Evolutionary conservation across 2,888 invertebrate species (phyloP).

Genomic region (Pelosia muscerda): DNA sequence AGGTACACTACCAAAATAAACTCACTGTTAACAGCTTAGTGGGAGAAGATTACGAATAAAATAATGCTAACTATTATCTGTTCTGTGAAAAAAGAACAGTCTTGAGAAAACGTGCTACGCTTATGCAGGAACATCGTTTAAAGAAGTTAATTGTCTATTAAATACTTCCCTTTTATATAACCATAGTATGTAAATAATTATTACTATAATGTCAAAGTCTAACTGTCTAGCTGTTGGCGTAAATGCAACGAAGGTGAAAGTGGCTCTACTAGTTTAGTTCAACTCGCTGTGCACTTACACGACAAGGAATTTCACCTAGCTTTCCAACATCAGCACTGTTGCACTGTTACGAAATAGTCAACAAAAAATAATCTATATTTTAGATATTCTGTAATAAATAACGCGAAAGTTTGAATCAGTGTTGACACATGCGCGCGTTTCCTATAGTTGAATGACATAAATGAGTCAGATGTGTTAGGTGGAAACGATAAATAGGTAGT

Average conservation of each 20-base stretch:
- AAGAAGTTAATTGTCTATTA: constrained; percentile 1
- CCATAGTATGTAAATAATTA: background rate
- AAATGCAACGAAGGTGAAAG: constrained; percentile 71
- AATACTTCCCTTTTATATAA: background rate
- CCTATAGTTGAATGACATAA: constrained; percentile 33
- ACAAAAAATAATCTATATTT: constrained; percentile 17
- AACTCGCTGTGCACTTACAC: constrained; percentile 56
- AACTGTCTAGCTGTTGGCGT: constrained; percentile 16
- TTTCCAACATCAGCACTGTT: constrained; percentile 63
- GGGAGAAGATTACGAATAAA: background rate
- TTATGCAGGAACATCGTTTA: background rate
- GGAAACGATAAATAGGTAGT: constrained; percentile 4
- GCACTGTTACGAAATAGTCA: constrained; percentile 24
- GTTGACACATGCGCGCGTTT: background rate
- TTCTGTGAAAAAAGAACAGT: background rate
- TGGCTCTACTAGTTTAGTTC: constrained; percentile 65
- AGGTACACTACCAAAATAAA: background rate
- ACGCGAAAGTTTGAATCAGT: constrained; percentile 3
- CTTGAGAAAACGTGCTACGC: background rate
- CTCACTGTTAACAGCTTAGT: background rate
- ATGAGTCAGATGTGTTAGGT: constrained; percentile 32
- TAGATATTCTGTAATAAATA: constrained; percentile 7
- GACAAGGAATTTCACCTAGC: constrained; percentile 66
- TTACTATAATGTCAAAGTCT: constrained; percentile 5
- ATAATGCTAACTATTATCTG: background rate